Base-by-base conservation (phyloP, 2,888 invertebrate species). In the Coremacera marginata region DNA sequence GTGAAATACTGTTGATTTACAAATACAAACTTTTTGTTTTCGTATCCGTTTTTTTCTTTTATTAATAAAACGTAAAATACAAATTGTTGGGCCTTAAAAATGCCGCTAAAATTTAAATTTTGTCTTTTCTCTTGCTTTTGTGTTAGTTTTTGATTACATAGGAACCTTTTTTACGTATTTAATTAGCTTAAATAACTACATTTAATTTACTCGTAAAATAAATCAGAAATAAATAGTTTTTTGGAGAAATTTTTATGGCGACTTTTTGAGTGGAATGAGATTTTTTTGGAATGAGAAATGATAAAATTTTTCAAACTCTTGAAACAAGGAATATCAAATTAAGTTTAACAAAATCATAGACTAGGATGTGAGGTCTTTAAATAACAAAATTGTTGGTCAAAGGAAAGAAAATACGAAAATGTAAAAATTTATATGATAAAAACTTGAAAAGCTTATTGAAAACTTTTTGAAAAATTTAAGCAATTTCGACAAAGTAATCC, bases 131-230 rank as follows among this genome's bases (percentile, higher is more conserved):
- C 68, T 80, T 57, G 57, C 57, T 74, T 77, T 75, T 80, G 77
- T 68, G 76, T 77, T 80, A 79, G 65, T 80, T 84, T 86, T 86
- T 86, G 85, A 87, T 87, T 87, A 86, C 85, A 86, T 89, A 89
- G 89, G 89, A 89, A 89, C 89, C 87, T 85, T 84, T 88, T 88
- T 89, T 88, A 88, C 87, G 87, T 88, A 87, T 87, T 84, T 83
- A 78, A 83, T 80, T 55, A n/a, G 27, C 34, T n/a, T 31, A 31
- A 34, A 63, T n/a, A 11, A 44, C 11, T 44, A 14, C 11, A 11
- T 14, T 14, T 3, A 63, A 34, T 16, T 31, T 31, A 31, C 3
- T 4, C 5, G 3, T 5, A 34, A 63, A 63, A 60, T 3, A 27
- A 60, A 27, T 11, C 5, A 27, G 5, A 27, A 60, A 1, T 27